Conservation (phyloP, 2,113 vertebrate genomes). For the Hydropotes inermis region DNA sequence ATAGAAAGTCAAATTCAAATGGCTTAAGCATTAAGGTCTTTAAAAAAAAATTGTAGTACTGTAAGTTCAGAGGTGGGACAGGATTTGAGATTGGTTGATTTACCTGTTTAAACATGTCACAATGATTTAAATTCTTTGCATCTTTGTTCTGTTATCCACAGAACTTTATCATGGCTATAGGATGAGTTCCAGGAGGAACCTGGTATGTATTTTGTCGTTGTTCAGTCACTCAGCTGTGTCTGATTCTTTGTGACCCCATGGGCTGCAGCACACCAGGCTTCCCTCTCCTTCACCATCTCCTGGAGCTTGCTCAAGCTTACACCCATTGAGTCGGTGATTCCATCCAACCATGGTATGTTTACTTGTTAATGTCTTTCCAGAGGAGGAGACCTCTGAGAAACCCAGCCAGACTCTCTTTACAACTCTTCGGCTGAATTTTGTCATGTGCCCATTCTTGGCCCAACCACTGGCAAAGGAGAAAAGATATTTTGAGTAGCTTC, state of each 20-base stretch:
- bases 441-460: not conserved
- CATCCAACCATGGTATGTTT: not conserved
- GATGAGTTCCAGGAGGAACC: not conserved
- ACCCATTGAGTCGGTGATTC: not conserved
- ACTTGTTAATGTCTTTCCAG: not conserved
- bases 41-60: not conserved
- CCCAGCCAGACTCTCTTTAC: not conserved
- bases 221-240: not conserved
- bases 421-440: not conserved
- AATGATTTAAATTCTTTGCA: not conserved
- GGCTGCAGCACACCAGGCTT: not conserved
- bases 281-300: not conserved
- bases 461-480: not conserved
- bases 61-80: not conserved
- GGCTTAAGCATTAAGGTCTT: not conserved
- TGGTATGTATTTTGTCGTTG: fast-evolving
- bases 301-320: not conserved
- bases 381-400: not conserved
- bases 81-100: not conserved
- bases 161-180: not conserved
- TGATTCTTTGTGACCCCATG: fast-evolving
- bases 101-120: not conserved
- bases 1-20: not conserved
- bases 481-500: not conserved
- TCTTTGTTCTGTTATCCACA: not conserved